Base-by-base conservation (phyloP, 2,888 invertebrate species). In the Lordiphosa andalusiaca region DNA sequence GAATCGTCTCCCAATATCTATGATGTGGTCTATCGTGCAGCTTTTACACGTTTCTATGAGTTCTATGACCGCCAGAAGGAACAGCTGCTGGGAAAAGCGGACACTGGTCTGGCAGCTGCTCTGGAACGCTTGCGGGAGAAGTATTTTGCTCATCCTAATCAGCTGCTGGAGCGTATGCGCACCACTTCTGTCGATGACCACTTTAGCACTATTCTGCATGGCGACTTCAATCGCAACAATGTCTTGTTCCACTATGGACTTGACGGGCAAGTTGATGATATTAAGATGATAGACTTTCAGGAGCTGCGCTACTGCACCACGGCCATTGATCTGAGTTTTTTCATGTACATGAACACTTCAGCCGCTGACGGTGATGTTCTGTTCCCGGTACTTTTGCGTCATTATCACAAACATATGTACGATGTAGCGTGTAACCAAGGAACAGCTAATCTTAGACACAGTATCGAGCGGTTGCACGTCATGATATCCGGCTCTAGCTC, bases 181-280 rank as follows among this genome's bases (percentile, higher is more conserved):
- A 76, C 59, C 3, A 46, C 56, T 2, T 55, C 75, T 3, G 64
- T 60, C 4, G 73, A 71, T 10, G 65, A 48, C 7, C 44, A 66
- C 5, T 89, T 89, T 65, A 80, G 73, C 4, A 85, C 85, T 2
- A 85, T 89, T 21, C 62, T 87, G 6, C 89, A 89, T 56, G 89
- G 89, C 10, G 89, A 89, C 51, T 89, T 83, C 55, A 89, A 89
- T 72, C 84, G 90, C 3, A 89, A 90, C 69, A 89, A 89, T 72
- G 88, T 90, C 2, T 66, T 89, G 33, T 89, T 89, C 53, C 83
- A 81, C 23, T 86, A 88, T 63, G 74, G 74, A 2, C 47, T 0
- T 4, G 30, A 13, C 6, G 72, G 62, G 13, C 38, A 48, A 4
- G 85, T 87, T 53, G 77, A 75, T 30, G 70, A 73, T 66, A 69